Percentiles rank a stretch among this genome's conserved stretches.
phyloP scores from a whole-genome alignment of 2,888 invertebrate genomes.

The Pomacea canaliculata region DNA sequence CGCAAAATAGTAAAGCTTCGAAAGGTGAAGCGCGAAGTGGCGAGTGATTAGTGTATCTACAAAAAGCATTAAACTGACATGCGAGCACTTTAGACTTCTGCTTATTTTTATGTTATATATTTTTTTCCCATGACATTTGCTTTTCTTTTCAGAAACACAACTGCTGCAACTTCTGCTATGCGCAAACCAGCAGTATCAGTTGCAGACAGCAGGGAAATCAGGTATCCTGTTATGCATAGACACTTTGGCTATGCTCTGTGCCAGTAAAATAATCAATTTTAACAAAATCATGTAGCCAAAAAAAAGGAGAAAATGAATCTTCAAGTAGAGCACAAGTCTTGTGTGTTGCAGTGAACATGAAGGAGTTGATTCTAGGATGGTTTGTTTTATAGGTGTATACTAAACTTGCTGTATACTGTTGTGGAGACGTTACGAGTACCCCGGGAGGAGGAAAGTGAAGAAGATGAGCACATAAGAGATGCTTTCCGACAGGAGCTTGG shows the following conservation, averaged over 20 bases:
- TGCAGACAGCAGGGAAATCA: conserved; percentile 90
- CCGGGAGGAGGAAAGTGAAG: conserved; percentile 55
- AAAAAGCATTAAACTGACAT: too few species aligned
- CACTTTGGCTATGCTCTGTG: too few species aligned
- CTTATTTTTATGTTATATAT: neutral
- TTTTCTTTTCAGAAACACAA: conserved; percentile 74
- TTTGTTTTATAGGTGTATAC: conserved; percentile 76
- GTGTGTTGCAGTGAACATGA: too few species aligned
- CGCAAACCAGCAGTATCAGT: conserved; percentile 80
- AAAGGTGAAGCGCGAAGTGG: too few species aligned
- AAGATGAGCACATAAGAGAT: conserved; percentile 61
- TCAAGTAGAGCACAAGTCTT: too few species aligned
- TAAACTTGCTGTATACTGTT: conserved; percentile 94
- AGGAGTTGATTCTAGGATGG: too few species aligned
- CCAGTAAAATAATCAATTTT: neutral
- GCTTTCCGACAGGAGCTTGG: conserved; percentile 71
- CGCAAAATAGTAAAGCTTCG: too few species aligned
- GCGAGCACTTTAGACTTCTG: too few species aligned
- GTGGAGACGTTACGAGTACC: conserved; percentile 84
- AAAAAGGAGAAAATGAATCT: too few species aligned
- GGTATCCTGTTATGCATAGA: conserved; percentile 68
- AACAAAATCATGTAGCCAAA: too few species aligned
- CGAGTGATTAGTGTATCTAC: too few species aligned
- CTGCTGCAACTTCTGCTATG: conserved; percentile 76
- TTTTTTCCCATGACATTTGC: neutral